These are phyloP conservation scores for Drosophila pallidifrons DNA, from an alignment of 1,140 invertebrate species.

Conservation along the genomic window DNA sequence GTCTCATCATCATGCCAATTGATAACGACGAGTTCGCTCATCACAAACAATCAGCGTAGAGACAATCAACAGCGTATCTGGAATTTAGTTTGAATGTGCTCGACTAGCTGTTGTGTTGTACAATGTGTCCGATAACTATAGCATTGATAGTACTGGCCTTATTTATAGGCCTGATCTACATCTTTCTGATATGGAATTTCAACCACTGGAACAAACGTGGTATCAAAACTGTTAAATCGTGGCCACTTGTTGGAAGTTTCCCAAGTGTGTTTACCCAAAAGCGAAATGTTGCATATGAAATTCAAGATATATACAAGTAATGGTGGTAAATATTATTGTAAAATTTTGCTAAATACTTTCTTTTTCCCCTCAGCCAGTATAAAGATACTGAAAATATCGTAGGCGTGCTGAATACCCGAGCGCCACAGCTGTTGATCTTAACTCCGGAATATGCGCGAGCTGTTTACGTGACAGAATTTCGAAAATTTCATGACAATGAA, in stretches of 20 bases:
- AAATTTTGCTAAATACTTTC: not conserved
- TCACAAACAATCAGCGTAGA: conserved; percentile 4
- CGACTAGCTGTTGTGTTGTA: not conserved
- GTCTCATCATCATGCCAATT: conserved; percentile 5
- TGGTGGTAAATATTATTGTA: not conserved
- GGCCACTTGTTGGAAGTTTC: conserved; percentile 71
- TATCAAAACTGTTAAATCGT: conserved; percentile 63
- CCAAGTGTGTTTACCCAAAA: conserved; percentile 62
- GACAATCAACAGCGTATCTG: not conserved
- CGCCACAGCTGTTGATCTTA: conserved; percentile 82
- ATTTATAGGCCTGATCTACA: conserved; percentile 58
- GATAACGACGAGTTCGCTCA: conserved; percentile 7
- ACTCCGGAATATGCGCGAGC: conserved; percentile 85
- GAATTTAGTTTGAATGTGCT: conserved; percentile 31
- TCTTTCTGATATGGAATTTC: conserved; percentile 78
- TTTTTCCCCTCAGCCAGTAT: conserved; percentile 36
- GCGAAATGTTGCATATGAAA: conserved; percentile 57
- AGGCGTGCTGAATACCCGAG: conserved; percentile 56
- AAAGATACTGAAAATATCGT: conserved; percentile 56
- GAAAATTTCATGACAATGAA: conserved; percentile 81
- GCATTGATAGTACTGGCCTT: conserved; percentile 28
- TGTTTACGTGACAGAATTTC: conserved; percentile 85
- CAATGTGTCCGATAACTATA: conserved; percentile 39
- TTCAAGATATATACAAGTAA: conserved; percentile 63
- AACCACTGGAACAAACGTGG: conserved; percentile 77